Evolutionary conservation across 1,140 invertebrate genomes (phyloP).

Genomic region (Drosophila orosa): DNA sequence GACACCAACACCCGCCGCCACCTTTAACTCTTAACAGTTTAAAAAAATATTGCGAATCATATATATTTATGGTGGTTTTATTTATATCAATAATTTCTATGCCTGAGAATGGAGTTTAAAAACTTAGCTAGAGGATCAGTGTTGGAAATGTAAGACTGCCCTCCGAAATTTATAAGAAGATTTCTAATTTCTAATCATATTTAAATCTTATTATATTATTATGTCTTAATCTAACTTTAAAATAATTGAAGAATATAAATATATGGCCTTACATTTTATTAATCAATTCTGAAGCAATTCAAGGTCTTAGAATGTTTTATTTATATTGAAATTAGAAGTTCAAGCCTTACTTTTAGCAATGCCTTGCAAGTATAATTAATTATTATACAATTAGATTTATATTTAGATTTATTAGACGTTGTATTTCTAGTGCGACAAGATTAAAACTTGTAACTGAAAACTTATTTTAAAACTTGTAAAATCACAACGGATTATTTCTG

Average conservation of each 20-base stretch:
- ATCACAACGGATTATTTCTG: no score
- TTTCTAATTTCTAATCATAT: no score
- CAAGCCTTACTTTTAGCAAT: background rate
- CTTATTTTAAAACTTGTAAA: no score
- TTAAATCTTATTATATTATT: no score
- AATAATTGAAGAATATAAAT: no score
- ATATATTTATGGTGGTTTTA: background rate
- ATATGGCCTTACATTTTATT: background rate
- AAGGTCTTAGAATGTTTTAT: background rate
- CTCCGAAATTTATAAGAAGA: no score
- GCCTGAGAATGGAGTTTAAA: background rate
- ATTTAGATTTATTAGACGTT: no score
- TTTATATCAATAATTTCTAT: background rate
- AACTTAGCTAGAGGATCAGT: no score
- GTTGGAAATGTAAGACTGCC: no score
- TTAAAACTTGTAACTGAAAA: no score
- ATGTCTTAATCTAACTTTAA: background rate
- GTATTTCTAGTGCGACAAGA: no score
- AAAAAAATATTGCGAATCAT: background rate
- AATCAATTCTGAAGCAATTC: background rate
- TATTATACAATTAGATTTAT: no score
- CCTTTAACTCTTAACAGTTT: constrained; percentile 1
- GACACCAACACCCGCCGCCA: constrained; percentile 22
- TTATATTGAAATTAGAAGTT: background rate
- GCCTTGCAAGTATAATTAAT: background rate